phyloP scores from a whole-genome alignment of 2,888 invertebrate species.

The Phaedon cochleariae region DNA sequence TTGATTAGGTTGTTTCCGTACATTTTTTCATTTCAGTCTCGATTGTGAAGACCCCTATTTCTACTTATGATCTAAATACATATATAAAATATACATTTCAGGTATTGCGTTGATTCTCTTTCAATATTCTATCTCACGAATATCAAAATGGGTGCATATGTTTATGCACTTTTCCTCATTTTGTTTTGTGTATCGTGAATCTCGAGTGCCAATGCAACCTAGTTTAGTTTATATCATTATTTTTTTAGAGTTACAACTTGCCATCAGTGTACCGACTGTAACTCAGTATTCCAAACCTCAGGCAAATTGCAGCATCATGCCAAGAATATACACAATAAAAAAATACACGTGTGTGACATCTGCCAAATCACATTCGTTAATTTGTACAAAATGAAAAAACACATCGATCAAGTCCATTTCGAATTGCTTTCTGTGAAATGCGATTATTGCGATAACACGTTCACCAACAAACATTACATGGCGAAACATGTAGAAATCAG shows the following conservation, averaged over 20 bases:
- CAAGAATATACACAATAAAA: not conserved
- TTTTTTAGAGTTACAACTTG: constrained; percentile 1
- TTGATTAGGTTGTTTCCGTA: too few relatives aligned
- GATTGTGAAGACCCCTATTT: too few relatives aligned
- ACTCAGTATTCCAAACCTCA: not conserved
- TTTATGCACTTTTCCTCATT: too few relatives aligned
- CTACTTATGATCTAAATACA: too few relatives aligned
- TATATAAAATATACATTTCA: too few relatives aligned
- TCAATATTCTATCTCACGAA: too few relatives aligned
- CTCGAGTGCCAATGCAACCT: too few relatives aligned
- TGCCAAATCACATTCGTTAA: not conserved
- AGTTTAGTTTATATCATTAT: not conserved
- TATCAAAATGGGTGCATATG: too few relatives aligned
- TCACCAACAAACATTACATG: not conserved
- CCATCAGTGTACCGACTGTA: too few relatives aligned
- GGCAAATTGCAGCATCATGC: not conserved
- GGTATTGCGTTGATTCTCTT: too few relatives aligned
- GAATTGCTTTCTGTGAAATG: not conserved
- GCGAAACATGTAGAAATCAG: not conserved
- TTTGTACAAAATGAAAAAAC: not conserved
- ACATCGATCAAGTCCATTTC: constrained; percentile 10
- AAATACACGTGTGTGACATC: not conserved
- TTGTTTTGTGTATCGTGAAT: too few relatives aligned
- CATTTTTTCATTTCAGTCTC: too few relatives aligned
- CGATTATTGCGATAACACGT: not conserved